Percentiles rank a stretch among this genome's conserved stretches.
Conservation (phyloP, 2,888 invertebrate genomes). For the Polymixis lichenea region DNA sequence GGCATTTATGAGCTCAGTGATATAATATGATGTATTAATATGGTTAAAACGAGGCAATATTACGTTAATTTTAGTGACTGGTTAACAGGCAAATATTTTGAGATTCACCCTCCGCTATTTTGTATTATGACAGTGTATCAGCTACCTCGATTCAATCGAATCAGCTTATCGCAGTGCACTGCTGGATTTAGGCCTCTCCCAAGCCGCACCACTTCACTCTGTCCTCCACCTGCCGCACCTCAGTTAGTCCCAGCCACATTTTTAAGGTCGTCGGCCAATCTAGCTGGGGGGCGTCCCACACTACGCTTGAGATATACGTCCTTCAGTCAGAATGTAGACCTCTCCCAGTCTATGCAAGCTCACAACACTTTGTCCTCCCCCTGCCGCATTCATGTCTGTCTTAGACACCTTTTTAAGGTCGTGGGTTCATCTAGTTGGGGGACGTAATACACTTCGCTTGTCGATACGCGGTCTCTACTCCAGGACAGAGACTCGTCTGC, state of each 20-base stretch:
- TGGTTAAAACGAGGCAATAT: neutral
- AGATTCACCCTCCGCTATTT: constrained; percentile 8
- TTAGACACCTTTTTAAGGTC: neutral
- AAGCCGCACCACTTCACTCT: neutral
- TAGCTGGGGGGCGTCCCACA: neutral
- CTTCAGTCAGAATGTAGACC: neutral
- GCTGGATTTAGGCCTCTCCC: neutral
- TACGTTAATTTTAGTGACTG: neutral
- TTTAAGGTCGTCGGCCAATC: neutral
- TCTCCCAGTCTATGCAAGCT: no score
- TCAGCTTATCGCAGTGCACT: neutral
- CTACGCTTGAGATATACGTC: neutral
- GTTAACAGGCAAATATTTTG: neutral
- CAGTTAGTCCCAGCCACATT: neutral
- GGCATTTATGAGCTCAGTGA: constrained; percentile 28
- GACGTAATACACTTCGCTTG: neutral
- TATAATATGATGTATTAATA: constrained; percentile 15
- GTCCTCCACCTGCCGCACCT: neutral
- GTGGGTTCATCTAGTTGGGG: neutral
- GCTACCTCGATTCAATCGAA: neutral
- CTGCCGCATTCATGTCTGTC: neutral
- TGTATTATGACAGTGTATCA: neutral
- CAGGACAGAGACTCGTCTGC: neutral
- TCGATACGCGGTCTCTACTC: neutral
- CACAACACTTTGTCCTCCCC: neutral